phyloP scores from a whole-genome alignment of 2,888 invertebrate genomes.

The Stomorhina lunata region DNA sequence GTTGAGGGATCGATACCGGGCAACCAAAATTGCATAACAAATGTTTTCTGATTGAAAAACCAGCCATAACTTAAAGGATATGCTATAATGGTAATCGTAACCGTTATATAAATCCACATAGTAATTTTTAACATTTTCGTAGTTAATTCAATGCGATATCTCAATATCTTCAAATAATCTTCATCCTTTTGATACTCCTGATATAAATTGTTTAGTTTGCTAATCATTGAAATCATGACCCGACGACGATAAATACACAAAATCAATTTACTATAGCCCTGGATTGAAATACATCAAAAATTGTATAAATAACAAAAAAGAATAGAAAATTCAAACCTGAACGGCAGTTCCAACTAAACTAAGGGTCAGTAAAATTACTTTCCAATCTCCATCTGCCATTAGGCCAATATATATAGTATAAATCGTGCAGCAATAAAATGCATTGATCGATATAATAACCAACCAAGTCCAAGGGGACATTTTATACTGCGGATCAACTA shows the following conservation, averaged over 20 bases:
- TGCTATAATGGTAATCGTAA: background rate
- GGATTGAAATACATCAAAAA: background rate
- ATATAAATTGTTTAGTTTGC: slow-evolving; percentile 67
- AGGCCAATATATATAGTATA: slow-evolving; percentile 71
- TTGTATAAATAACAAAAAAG: too few species aligned
- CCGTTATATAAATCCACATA: slow-evolving; percentile 43
- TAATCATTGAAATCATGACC: slow-evolving; percentile 47
- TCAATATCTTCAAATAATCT: slow-evolving; percentile 64
- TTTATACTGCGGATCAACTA: slow-evolving; percentile 65
- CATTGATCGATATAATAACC: slow-evolving; percentile 45
- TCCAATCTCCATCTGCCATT: slow-evolving; percentile 67
- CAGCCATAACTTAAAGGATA: slow-evolving; percentile 57
- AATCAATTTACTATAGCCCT: slow-evolving; percentile 27
- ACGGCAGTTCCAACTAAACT: slow-evolving; percentile 67
- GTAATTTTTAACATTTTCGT: slow-evolving; percentile 61
- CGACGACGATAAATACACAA: background rate
- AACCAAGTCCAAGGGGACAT: slow-evolving; percentile 67
- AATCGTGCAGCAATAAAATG: slow-evolving; percentile 65
- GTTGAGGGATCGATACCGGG: slow-evolving; percentile 68
- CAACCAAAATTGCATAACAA: slow-evolving; percentile 70
- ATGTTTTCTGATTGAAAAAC: slow-evolving; percentile 52
- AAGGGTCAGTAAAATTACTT: slow-evolving; percentile 67
- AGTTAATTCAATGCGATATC: slow-evolving; percentile 53
- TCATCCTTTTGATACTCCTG: slow-evolving; percentile 66
- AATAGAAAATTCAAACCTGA: slow-evolving; percentile 62